Conservation (phyloP, 2,888 invertebrate genomes). For the Synergus umbraculus region DNA sequence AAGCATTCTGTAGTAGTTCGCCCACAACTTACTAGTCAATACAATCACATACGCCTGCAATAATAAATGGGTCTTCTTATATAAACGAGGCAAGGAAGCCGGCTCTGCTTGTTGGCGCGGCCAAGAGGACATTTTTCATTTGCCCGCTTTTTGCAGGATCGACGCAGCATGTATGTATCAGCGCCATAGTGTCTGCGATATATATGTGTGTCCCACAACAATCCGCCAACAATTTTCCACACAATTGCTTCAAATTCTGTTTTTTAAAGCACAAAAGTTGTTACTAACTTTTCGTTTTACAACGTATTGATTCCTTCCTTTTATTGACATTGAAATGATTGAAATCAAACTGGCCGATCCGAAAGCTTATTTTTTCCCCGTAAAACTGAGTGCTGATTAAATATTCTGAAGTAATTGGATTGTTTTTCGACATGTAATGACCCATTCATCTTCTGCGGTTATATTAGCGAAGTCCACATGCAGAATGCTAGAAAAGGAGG, state of each 20-base stretch:
- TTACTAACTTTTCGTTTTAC: not conserved
- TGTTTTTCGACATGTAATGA: not conserved
- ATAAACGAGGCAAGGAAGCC: constrained; percentile 31
- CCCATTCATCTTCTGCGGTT: not conserved
- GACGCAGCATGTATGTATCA: constrained; percentile 19
- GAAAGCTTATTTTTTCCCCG: no score
- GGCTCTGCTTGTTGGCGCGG: constrained; percentile 18
- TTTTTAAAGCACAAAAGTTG: not conserved
- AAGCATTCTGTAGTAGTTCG: constrained; percentile 19
- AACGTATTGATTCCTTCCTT: not conserved
- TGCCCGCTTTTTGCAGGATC: constrained; percentile 15
- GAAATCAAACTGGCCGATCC: no score
- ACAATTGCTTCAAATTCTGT: not conserved
- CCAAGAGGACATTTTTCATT: constrained; percentile 37
- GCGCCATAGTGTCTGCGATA: constrained; percentile 16
- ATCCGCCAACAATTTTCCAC: constrained; percentile 1
- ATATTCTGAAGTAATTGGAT: not conserved
- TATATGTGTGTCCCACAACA: not conserved
- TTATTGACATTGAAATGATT: no score
- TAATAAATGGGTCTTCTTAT: constrained; percentile 33
- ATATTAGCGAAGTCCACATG: not conserved
- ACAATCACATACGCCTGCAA: not conserved
- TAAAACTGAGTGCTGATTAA: not conserved
- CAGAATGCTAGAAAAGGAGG: constrained; percentile 48
- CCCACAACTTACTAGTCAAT: not conserved